Conservation (phyloP, 2,113 vertebrate species). For the Hassar affinis region DNA sequence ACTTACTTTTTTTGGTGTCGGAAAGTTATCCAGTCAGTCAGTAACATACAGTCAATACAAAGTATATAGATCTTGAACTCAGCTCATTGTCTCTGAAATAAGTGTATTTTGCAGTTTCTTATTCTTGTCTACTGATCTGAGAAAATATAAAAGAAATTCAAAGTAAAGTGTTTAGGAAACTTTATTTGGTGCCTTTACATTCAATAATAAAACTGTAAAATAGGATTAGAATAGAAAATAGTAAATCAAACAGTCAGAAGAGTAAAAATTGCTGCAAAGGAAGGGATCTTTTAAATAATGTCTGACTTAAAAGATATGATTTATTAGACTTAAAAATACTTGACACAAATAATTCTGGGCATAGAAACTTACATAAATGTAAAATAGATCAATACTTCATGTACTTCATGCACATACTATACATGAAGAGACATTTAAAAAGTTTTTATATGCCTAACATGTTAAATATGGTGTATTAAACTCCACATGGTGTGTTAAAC, state of each 20-base stretch:
- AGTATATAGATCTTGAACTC: constrained; percentile 45
- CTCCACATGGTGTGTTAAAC: no score
- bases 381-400: background rate
- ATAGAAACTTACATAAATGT: no score
- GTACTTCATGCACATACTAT: background rate
- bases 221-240: background rate
- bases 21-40: no score
- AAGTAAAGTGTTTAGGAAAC: background rate
- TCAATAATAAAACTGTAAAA: background rate
- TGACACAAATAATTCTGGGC: background rate
- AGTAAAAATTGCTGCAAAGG: background rate
- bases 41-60: constrained; percentile 5
- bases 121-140: background rate
- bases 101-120: background rate
- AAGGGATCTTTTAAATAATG: background rate
- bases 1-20: no score
- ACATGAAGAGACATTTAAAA: no score
- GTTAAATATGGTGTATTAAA: no score
- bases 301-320: background rate
- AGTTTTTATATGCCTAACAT: no score
- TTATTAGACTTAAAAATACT: background rate
- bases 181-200: background rate
- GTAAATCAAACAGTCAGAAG: background rate
- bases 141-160: background rate
- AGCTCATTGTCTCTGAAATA: constrained; percentile 45